Conservation (phyloP, 2,113 vertebrate genomes). For the Hyperopisus bebe region DNA sequence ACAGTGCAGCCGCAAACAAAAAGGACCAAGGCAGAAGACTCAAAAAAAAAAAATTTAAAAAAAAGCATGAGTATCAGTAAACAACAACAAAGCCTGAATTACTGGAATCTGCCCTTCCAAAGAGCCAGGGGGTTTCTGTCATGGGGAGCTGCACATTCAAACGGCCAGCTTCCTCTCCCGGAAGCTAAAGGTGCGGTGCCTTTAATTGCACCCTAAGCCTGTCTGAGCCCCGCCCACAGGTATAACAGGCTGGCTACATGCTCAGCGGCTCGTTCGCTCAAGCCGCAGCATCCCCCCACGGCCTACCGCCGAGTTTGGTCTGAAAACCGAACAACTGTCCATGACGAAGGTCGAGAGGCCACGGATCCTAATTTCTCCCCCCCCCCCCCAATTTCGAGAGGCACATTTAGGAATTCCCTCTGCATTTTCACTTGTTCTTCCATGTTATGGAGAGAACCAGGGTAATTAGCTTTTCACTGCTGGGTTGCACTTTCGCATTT, state of each 20-base stretch:
- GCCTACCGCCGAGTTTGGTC: neutral
- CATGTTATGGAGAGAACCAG: neutral
- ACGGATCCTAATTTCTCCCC: neutral
- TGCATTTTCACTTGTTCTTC: neutral
- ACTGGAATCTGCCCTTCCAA: neutral
- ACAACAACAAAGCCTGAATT: neutral
- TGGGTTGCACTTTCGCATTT: neutral
- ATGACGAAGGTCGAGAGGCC: neutral
- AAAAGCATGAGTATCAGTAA: neutral
- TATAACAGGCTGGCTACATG: neutral
- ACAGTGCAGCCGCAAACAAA: slow-evolving; percentile 2
- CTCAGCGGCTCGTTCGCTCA: neutral
- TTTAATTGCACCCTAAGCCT: slow-evolving; percentile 9
- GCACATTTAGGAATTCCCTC: neutral
- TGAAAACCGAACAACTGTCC: neutral
- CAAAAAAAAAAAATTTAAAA: neutral
- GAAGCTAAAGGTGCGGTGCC: slow-evolving; percentile 32
- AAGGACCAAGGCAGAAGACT: neutral
- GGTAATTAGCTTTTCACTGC: neutral
- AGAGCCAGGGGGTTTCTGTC: neutral
- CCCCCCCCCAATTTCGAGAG: neutral
- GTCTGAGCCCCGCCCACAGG: neutral
- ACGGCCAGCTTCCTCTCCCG: slow-evolving; percentile 74
- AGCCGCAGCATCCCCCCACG: neutral
- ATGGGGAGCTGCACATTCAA: slow-evolving; percentile 58